Evolutionary conservation across 1,140 invertebrate species (phyloP).

Genomic region (Hypsibius dujardini): DNA sequence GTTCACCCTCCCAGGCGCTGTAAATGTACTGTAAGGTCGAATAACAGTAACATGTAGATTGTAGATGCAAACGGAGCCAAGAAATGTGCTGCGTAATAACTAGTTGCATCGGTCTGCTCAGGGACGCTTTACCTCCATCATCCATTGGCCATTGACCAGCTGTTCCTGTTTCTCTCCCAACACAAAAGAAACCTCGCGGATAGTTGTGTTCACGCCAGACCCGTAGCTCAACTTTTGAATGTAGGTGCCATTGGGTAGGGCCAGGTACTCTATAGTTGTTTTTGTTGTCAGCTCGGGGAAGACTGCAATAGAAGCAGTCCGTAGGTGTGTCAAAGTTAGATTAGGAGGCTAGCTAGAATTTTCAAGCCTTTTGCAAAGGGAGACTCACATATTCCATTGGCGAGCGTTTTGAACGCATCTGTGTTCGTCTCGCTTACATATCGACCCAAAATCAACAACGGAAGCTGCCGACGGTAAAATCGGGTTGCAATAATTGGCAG

Average conservation of each 20-base stretch:
- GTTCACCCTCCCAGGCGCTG: background rate
- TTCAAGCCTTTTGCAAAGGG: background rate
- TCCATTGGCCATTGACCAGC: conserved; percentile 3
- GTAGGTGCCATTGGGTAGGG: background rate
- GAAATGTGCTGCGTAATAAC: background rate
- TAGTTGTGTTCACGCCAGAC: background rate
- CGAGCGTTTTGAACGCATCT: background rate
- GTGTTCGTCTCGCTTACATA: background rate
- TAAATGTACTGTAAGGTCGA: background rate
- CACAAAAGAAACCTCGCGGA: background rate
- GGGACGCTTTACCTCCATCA: background rate
- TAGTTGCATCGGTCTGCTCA: too few relatives aligned
- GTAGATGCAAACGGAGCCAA: background rate
- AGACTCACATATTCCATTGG: background rate
- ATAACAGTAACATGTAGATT: background rate
- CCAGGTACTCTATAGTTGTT: background rate
- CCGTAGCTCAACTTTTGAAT: background rate
- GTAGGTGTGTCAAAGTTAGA: background rate
- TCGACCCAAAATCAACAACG: background rate
- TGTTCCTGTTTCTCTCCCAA: background rate
- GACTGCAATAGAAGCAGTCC: background rate
- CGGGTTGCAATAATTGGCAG: background rate
- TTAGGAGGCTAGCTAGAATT: background rate
- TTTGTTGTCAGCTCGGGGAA: background rate
- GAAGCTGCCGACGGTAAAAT: conserved; percentile 7